Evolutionary conservation across 2,888 invertebrate species (phyloP), one percentile per base, ranked within the genome.

Genomic region (Listrodromus nycthemerus): DNA sequence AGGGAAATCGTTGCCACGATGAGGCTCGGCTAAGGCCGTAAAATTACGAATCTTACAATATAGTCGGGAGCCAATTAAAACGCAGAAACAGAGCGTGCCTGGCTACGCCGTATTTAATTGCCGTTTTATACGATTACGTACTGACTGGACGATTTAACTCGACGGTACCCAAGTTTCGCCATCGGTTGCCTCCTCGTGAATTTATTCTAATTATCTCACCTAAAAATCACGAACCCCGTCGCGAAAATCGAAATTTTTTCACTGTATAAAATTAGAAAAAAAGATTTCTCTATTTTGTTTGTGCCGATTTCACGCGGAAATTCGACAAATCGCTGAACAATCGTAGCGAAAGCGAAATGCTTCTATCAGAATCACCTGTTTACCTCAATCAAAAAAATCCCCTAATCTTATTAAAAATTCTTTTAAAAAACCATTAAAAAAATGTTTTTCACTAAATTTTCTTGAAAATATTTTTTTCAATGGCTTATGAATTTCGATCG

Each of bases 41-140:
- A 55, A 81, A 78, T 74, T 65, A 77, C 73, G 78, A 78, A 69
- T 81, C 65, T 52, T 41, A 48, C 61, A 73, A 63, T 73, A 71
- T 77, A 82, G 55, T 10, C 4, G 55, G 21, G 80, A 80, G 74
- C 87, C 87, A 91, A 91, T 91, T 91, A 91, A 90, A 89, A 83
- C 88, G 88, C 89, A 89, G 85, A 91, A 91, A 90, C 91, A 91
- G 91, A 91, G 91, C 91, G 91, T 91, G 91, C 89, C 79, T 76
- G 76, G 24, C 81, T 70, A 78, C 69, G 63, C 61, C 63, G 61
- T 52, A 69, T 71, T 84, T 76, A 80, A 82, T 79, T 84, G 76
- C 63, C 76, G 63, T 73, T 70, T 82, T 37, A 75, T 76, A 55
- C 78, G 74, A 74, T 84, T 84, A 84, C 83, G 77, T 74, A 78